Conservation (phyloP, 2,888 invertebrate species). For the Philopedon plagiatum region DNA sequence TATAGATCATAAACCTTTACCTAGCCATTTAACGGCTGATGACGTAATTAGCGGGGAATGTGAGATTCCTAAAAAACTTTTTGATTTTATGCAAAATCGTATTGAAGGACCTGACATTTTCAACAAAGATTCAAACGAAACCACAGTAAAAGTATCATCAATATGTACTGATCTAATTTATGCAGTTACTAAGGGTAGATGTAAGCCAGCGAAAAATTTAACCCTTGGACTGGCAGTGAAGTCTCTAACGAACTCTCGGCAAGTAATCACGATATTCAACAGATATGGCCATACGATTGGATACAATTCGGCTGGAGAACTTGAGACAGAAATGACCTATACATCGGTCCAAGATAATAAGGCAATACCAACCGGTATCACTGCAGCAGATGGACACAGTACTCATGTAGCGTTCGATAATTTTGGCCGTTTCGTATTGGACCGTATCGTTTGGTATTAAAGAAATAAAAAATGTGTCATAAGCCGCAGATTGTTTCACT, state of each 20-base stretch:
- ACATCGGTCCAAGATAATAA: constrained; percentile 44
- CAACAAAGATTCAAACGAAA: background rate
- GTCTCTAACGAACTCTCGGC: constrained; percentile 54
- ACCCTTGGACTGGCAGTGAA: constrained; percentile 56
- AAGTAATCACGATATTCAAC: constrained; percentile 58
- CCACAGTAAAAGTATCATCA: constrained; percentile 25
- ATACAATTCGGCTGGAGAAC: constrained; percentile 59
- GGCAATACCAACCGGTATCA: constrained; percentile 58
- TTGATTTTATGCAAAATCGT: constrained; percentile 39
- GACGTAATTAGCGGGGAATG: constrained; percentile 13
- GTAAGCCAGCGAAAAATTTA: constrained; percentile 59
- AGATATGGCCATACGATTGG: constrained; percentile 60
- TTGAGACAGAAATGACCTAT: constrained; percentile 58
- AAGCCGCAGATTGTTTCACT: no score
- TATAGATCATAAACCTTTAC: constrained; percentile 47
- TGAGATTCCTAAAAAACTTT: constrained; percentile 12
- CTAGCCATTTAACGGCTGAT: constrained; percentile 39
- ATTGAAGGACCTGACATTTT: constrained; percentile 21
- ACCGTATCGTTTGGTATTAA: no score
- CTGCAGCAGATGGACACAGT: constrained; percentile 47
- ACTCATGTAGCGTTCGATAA: constrained; percentile 61
- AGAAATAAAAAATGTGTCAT: no score
- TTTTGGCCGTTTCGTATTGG: no score
- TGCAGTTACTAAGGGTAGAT: constrained; percentile 54
- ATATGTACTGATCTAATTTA: constrained; percentile 56